Conservation (phyloP, 2,797 vertebrate genomes). For the Cyprinella venusta region DNA sequence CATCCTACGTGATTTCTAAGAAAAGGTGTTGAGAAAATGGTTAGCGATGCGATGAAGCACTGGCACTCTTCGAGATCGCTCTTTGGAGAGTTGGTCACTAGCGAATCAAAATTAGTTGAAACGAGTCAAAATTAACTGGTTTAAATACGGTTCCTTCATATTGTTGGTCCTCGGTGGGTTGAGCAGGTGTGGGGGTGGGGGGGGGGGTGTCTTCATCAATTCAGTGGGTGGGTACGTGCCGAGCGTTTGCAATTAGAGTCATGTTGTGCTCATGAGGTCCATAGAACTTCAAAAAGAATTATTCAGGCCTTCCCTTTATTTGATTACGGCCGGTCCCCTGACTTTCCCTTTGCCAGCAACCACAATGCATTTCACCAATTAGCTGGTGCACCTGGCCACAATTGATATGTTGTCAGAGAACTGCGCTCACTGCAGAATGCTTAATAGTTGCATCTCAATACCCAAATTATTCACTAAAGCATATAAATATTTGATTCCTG, state of each 20-base stretch:
- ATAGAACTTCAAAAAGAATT: conserved; percentile 75
- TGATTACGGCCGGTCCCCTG: conserved; percentile 68
- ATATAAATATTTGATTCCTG: conserved; percentile 69
- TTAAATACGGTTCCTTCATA: not conserved
- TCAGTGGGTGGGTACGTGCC: conserved; percentile 46
- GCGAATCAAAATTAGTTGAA: conserved; percentile 11
- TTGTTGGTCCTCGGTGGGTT: conserved; percentile 33
- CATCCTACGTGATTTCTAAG: not conserved
- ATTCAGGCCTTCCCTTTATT: conserved; percentile 71
- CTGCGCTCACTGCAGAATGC: conserved; percentile 57
- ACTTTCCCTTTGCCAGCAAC: conserved; percentile 62
- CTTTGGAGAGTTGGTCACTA: conserved; percentile 6
- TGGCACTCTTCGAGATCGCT: not conserved
- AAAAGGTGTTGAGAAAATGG: not conserved
- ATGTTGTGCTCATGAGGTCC: conserved; percentile 60
- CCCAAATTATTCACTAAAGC: conserved; percentile 66
- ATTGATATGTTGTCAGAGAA: conserved; percentile 66
- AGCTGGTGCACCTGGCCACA: conserved; percentile 61
- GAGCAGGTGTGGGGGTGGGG: conserved; percentile 54
- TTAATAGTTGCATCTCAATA: conserved; percentile 67
- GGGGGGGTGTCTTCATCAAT: conserved; percentile 49
- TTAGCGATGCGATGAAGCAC: not conserved
- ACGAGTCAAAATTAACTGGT: not conserved
- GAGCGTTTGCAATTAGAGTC: conserved; percentile 65
- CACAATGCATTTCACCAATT: conserved; percentile 70